These are phyloP conservation scores for Zaprionus kolodkinae DNA, from an alignment of 1,140 invertebrate species.

Conservation along the genomic window DNA sequence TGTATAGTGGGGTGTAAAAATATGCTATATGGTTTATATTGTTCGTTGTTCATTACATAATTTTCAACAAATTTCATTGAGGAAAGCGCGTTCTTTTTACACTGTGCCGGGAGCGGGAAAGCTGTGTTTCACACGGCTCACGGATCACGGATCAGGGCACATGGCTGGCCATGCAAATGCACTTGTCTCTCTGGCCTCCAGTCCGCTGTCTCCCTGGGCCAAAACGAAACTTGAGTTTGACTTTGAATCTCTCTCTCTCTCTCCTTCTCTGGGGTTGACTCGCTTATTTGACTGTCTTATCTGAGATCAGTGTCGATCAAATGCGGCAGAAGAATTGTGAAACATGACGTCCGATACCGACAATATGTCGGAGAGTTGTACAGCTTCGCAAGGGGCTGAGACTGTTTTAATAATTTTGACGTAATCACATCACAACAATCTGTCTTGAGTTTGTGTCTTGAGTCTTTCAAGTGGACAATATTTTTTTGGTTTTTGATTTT, in stretches of 20 bases:
- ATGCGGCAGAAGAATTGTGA: constrained; percentile 74
- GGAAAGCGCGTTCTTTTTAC: constrained; percentile 20
- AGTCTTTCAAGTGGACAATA: constrained; percentile 65
- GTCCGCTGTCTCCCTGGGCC: constrained; percentile 2
- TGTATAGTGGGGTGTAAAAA: constrained; percentile 54
- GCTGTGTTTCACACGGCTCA: constrained; percentile 70
- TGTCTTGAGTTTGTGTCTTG: constrained; percentile 53
- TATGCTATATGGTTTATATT: constrained; percentile 44
- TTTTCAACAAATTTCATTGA: constrained; percentile 78
- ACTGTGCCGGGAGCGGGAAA: constrained; percentile 43
- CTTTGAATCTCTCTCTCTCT: constrained; percentile 40
- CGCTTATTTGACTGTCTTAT: constrained; percentile 71
- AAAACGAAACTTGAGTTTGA: constrained; percentile 23
- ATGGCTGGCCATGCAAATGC: constrained; percentile 66
- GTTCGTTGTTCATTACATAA: constrained; percentile 70
- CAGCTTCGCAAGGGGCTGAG: constrained; percentile 39
- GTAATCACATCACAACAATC: constrained; percentile 81
- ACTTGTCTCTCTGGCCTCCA: constrained; percentile 61
- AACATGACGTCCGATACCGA: constrained; percentile 59
- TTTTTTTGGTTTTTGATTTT: constrained; percentile 15
- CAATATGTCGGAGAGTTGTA: constrained; percentile 22
- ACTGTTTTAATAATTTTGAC: constrained; percentile 83
- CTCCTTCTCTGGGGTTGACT: constrained; percentile 33
- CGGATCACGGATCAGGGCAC: background rate
- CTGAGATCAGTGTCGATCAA: constrained; percentile 80